A percentile compares a stretch with the other conserved stretches of the same genome.
These are phyloP conservation scores for Polylopha cassiicola DNA, from an alignment of 2,888 invertebrate genomes.

Conservation along the genomic window DNA sequence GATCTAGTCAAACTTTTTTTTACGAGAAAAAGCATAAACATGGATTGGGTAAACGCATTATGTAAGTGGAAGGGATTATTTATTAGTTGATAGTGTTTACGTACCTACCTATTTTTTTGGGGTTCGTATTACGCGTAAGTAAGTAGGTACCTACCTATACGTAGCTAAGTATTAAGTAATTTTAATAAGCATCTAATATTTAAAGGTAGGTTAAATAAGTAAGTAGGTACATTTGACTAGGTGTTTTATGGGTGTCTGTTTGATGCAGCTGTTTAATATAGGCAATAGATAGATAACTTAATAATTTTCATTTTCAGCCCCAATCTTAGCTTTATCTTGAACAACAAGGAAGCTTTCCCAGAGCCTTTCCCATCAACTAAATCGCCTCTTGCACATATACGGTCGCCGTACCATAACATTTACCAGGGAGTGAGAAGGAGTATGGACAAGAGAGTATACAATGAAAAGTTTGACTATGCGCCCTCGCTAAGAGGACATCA, in stretches of 20 bases:
- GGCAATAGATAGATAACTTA: not conserved
- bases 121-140: no score
- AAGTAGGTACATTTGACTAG: no score
- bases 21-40: conserved; percentile 42
- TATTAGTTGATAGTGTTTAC: no score
- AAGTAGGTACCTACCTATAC: no score
- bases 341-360: conserved; percentile 32
- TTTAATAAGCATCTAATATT: no score
- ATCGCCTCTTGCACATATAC: conserved; percentile 1
- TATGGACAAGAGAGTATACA: conserved; percentile 44
- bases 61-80: no score
- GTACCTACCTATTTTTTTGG: no score
- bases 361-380: conserved; percentile 34
- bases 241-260: no score
- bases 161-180: no score
- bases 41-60: conserved; percentile 34
- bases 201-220: no score
- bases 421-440: conserved; percentile 41
- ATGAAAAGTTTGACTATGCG: conserved; percentile 38
- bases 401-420: conserved; percentile 38
- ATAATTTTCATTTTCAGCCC: conserved; percentile 27
- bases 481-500: conserved; percentile 37
- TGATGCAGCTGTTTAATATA: no score
- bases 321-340: not conserved
- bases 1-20: conserved; percentile 34